Base-by-base conservation (phyloP, 1,140 invertebrate species). In the Drosophila kikkawai region DNA sequence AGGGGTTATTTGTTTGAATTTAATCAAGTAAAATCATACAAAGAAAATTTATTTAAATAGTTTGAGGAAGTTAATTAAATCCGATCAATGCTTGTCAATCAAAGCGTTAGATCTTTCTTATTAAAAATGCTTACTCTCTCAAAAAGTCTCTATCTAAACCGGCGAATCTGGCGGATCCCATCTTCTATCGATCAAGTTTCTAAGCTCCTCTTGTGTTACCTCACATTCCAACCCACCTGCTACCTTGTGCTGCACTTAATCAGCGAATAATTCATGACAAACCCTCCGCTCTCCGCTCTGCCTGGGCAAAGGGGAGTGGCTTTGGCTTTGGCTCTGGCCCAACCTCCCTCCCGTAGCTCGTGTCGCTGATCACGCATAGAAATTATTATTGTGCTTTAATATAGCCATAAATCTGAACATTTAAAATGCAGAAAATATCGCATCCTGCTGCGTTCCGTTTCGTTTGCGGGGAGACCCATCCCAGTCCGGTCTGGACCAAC, bases 301-400 rank as follows among this genome's bases (percentile, higher is more conserved):
- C 32, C 8, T 57, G 19, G 15, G 15, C 5, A 11, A 34, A 44
- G 60, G 61, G 19, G 50, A 41, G 42, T 19, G 44, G 44, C 50
- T 55, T 22, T 37, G 17, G 32, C n/a, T 51, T 1, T 11, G 26
- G 26, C 26, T 48, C 7, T n/a, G 26, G 8, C 8, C 32, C 51
- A 36, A 36, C 51, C 51, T 17, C 42, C 70, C 63, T 37, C 42
- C 41, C 37, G 64, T 65, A 82, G 75, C 68, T 82, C 80, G 77
- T 83, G 83, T 79, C 83, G 66, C 79, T 79, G 83, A 82, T 86
- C 83, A 90, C 80, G 84, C 84, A 88, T 88, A 79, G 79, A 91
- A 91, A 88, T 90, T 88, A 88, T 88, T 90, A 90, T 90, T 88
- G 81, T 82, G 75, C 85, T 79, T 88, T 88, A 88, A 88, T 88